Evolutionary conservation across 2,888 invertebrate genomes (phyloP), one percentile per base, ranked within the genome.

Genomic region (Ochropacha duplaris): DNA sequence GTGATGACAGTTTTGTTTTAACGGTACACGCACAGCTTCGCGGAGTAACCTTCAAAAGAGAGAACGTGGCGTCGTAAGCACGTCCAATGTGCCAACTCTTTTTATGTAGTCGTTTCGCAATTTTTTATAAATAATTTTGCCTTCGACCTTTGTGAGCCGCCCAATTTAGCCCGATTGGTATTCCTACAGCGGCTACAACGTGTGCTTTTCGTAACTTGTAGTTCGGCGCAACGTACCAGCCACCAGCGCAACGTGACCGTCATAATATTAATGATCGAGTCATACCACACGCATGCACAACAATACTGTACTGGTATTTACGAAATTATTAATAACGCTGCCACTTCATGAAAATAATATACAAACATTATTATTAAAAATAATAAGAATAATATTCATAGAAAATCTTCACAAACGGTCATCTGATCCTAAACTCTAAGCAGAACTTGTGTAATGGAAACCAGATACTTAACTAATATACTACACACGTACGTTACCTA

Each of bases 51-150:
- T 92, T 91, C 90, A 87, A 85, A 90, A 90, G 90, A 90, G 90
- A 91, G 90, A 91, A 90, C 88, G 90, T 81, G 76, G 79, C 83
- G 78, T 79, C 81, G 84, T 81, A 78, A 85, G 86, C 92, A 92
- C 92, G 92, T 90, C 78, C 87, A 87, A 87, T 92, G 90, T 83
- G 84, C 88, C 89, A 92, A 92, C 89, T 90, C 82, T 86, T 88
- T 88, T 86, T 84, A 87, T 81, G 85, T 84, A 72, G 76, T 72
- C 60, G 82, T 92, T 92, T 91, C 89, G 88, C 78, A 91, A 92
- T 88, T 88, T 83, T 87, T 87, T 86, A 84, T 88, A 88, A 89
- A 88, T 86, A 78, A 87, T 86, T 88, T 91, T 87, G 90, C 88
- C 90, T 92, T 81, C 89, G 90, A 92, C 91, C 91, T 92, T 91